These are phyloP conservation scores for Erebia ligea DNA, from an alignment of 2,888 invertebrate species.

Conservation along the genomic window DNA sequence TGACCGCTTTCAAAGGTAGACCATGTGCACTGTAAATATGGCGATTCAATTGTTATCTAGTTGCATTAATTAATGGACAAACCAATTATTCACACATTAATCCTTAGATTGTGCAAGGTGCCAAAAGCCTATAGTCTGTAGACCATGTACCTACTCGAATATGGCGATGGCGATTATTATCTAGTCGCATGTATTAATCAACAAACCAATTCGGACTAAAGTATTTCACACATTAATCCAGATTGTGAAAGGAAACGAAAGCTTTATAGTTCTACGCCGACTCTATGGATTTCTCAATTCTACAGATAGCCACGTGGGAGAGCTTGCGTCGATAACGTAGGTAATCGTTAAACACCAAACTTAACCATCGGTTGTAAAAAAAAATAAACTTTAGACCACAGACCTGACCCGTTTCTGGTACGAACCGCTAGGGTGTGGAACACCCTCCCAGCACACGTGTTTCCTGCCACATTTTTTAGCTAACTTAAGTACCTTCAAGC, in stretches of 20 bases:
- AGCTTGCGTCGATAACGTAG: conserved; percentile 42
- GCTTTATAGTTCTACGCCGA: not conserved
- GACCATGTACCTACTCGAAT: not conserved
- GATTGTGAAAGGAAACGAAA: not conserved
- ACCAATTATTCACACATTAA: not conserved
- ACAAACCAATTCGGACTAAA: not conserved
- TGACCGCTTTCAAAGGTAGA: not conserved
- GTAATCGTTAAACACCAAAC: conserved; percentile 50
- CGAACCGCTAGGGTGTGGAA: no score
- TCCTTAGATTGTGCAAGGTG: not conserved
- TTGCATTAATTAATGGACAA: not conserved
- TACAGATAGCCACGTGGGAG: conserved; percentile 51
- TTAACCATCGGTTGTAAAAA: conserved; percentile 46
- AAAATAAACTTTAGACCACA: conserved; percentile 33
- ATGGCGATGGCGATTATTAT: not conserved
- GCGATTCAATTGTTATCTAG: conserved; percentile 1
- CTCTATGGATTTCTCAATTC: conserved; percentile 30
- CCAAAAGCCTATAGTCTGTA: not conserved
- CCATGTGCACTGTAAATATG: not conserved
- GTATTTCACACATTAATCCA: conserved; percentile 4
- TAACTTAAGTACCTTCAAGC: no score
- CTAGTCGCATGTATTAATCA: not conserved
- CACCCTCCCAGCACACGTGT: no score
- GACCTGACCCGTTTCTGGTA: no score
- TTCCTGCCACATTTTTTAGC: no score